Percentiles rank a stretch among this genome's conserved stretches.
Conservation (phyloP, 2,888 invertebrate species). For the Drosophila silvestris region DNA sequence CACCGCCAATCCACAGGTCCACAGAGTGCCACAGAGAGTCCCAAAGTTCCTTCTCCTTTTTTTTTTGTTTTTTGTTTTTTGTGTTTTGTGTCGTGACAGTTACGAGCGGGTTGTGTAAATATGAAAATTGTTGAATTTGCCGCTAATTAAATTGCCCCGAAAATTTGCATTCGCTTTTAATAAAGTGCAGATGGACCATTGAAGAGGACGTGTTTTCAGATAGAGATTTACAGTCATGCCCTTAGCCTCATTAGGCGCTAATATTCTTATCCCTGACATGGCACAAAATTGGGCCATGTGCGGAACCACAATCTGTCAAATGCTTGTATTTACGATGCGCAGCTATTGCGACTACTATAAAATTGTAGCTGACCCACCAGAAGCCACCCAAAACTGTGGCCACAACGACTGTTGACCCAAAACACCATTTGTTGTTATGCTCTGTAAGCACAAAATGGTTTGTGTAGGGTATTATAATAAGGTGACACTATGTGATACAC, state of each 20-base stretch:
- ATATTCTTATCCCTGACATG: constrained; percentile 65
- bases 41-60: constrained; percentile 7
- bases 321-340: constrained; percentile 50
- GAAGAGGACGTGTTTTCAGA: constrained; percentile 1
- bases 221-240: constrained; percentile 5
- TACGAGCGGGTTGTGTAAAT: constrained; percentile 53
- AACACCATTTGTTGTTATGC: constrained; percentile 26
- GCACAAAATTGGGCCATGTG: constrained; percentile 45
- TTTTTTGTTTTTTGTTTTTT: not conserved
- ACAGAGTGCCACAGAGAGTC: constrained; percentile 31
- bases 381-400: constrained; percentile 10
- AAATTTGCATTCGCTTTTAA: constrained; percentile 76
- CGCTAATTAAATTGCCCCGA: constrained; percentile 75
- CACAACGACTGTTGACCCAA: constrained; percentile 37
- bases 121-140: constrained; percentile 76
- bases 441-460: constrained; percentile 20
- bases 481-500: not conserved
- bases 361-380: constrained; percentile 46
- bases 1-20: constrained; percentile 16
- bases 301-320: constrained; percentile 45
- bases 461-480: constrained; percentile 1
- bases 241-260: constrained; percentile 39
- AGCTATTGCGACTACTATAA: constrained; percentile 30
- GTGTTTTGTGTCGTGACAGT: constrained; percentile 54
- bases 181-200: constrained; percentile 57